These are phyloP conservation scores for Falco berigora DNA, from an alignment of 2,797 vertebrate genomes.

Conservation along the genomic window DNA sequence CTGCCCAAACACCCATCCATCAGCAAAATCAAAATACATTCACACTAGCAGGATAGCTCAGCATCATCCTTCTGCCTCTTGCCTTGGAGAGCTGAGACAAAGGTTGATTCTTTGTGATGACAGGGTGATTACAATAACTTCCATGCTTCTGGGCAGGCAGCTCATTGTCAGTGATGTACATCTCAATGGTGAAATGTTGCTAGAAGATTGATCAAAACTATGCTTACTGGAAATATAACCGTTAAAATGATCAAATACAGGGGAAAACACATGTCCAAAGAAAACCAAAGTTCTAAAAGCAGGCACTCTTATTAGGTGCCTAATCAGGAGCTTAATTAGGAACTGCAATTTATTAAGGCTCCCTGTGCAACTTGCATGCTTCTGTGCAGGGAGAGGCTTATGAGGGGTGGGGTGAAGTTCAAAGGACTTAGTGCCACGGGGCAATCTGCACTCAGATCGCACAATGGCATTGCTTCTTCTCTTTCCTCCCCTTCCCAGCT, in stretches of 20 bases:
- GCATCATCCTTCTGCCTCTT: neutral
- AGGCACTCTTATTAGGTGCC: neutral
- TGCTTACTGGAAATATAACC: neutral
- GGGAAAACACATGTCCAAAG: neutral
- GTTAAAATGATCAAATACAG: neutral
- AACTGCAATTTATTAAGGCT: neutral
- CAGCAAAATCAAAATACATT: constrained; percentile 5
- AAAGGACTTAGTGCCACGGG: neutral
- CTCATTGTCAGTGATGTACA: neutral
- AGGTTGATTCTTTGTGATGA: neutral
- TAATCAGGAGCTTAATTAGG: neutral
- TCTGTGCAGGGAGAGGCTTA: neutral
- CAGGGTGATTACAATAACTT: neutral
- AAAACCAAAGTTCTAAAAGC: neutral
- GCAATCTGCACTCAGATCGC: neutral
- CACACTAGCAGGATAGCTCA: neutral
- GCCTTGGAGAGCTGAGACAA: neutral
- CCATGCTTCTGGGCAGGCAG: neutral
- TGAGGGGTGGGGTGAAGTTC: neutral
- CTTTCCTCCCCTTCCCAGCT: neutral
- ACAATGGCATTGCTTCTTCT: neutral
- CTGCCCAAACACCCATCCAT: neutral
- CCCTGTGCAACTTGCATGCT: neutral
- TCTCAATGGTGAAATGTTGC: neutral
- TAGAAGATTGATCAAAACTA: neutral